These are phyloP conservation scores for Perodicticus potto DNA, from an alignment of 2,797 vertebrate species.

Conservation along the genomic window DNA sequence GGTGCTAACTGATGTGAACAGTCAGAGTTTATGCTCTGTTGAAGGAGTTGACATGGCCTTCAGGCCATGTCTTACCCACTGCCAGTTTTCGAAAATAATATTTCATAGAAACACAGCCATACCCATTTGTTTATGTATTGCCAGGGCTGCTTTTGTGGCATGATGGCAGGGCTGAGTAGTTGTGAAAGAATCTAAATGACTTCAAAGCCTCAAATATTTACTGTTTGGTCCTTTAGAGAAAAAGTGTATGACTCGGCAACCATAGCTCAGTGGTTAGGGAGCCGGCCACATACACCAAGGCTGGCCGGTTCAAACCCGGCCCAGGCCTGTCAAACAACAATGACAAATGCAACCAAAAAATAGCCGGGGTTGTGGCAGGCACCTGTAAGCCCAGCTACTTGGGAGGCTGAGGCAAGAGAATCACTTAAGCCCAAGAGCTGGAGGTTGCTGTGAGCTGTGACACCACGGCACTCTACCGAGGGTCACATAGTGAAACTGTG, in stretches of 20 bases:
- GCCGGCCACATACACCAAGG: too few relatives aligned
- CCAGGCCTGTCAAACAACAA: too few relatives aligned
- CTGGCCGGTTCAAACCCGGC: too few relatives aligned
- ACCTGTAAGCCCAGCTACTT: too few relatives aligned
- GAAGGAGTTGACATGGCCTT: neutral
- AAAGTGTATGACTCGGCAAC: neutral
- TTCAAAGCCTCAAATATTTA: slow-evolving; percentile 42
- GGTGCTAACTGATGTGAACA: neutral
- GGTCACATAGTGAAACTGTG: too few relatives aligned
- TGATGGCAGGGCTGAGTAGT: neutral
- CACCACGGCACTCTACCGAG: too few relatives aligned
- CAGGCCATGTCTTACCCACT: neutral
- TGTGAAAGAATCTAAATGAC: neutral
- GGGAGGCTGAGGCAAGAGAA: too few relatives aligned
- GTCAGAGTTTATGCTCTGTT: neutral
- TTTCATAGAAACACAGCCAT: neutral
- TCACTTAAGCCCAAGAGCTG: too few relatives aligned
- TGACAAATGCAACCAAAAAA: too few relatives aligned
- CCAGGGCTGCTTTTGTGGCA: neutral
- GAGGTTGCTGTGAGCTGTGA: too few relatives aligned
- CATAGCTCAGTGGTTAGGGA: too few relatives aligned
- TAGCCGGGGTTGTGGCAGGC: too few relatives aligned
- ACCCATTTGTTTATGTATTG: neutral
- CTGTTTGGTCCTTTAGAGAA: neutral
- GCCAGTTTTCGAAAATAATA: neutral